phyloP scores from a whole-genome alignment of 2,797 vertebrate genomes.

The Typhlichthys subterraneus region DNA sequence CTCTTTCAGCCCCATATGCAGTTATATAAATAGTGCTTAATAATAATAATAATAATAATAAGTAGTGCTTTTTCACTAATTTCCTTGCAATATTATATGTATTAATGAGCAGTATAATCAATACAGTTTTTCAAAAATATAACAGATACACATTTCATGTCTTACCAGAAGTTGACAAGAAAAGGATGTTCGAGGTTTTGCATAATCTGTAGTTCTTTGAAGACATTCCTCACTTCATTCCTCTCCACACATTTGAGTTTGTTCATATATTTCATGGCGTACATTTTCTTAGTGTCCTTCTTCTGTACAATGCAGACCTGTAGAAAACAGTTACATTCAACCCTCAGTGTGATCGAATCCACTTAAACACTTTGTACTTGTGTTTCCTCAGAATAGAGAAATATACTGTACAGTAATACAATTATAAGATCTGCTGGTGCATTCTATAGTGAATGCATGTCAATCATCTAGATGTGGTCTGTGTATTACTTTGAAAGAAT shows the following conservation, averaged over 20 bases:
- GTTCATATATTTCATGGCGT: constrained; percentile 99
- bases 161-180: constrained; percentile 97
- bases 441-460: too few relatives aligned
- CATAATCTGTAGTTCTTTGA: constrained; percentile 98
- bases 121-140: not conserved
- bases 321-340: not conserved
- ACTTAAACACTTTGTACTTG: not conserved
- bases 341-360: not conserved
- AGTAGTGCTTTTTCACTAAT: too few relatives aligned
- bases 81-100: too few relatives aligned
- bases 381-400: not conserved
- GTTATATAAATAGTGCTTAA: too few relatives aligned
- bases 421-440: too few relatives aligned
- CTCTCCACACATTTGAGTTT: constrained; percentile 95
- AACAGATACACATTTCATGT: not conserved
- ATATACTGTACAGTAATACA: too few relatives aligned
- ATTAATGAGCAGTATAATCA: too few relatives aligned
- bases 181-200: constrained; percentile 95
- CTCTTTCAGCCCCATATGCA: too few relatives aligned
- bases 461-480: too few relatives aligned
- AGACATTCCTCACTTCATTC: constrained; percentile 95
- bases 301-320: constrained; percentile 99
- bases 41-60: too few relatives aligned
- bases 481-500: too few relatives aligned
- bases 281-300: constrained; percentile 98